Base-by-base conservation (phyloP, 1,140 invertebrate genomes). In the Cotesia chilonis region DNA sequence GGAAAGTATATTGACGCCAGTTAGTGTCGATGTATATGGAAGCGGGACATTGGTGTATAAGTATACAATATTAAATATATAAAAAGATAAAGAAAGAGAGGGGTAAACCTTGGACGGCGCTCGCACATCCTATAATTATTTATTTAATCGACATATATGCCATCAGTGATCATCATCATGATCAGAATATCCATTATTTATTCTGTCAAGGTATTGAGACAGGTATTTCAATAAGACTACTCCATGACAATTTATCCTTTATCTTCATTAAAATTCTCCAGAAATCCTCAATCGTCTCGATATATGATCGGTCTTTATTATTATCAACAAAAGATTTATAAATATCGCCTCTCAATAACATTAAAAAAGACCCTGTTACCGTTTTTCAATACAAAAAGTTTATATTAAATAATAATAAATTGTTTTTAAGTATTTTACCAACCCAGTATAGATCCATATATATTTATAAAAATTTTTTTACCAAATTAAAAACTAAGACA, bases 151-250 rank as follows among this genome's bases (percentile, higher is more conserved):
- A 72, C 52, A 63, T 57, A 14, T 65, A 72, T 66, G 71, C 74
- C 69, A 73, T 73, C 68, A 60, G 60, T 67, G 61, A 68, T 47
- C 41, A 47, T 47, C 41, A 47, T 47, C 65, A 68, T 67, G 61
- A 68, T 70, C 72, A 35, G 65, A 14, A 41, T 59, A 69, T 63
- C 64, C 68, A 73, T 75, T 72, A 75, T 75, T 75, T 75, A 75
- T 73, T 75, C 74, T 70, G 69, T 73, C 74, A 73, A 72, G 70
- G 73, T 72, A 47, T 38, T n/a, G 20, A 20, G 57, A 59, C 52
- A 59, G 70, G 20, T 71, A 71, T 65, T 55, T 72, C 64, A 57
- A 47, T 47, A 47, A 72, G 63, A 59, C 67, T 59, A 20, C 20
- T 59, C 57, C 41, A 47, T 47, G 64, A 41, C 35, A 41, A 47